Percentiles rank a stretch among this genome's conserved stretches.
These are phyloP conservation scores for Indri indri DNA, from an alignment of 2,113 vertebrate genomes.

Conservation along the genomic window DNA sequence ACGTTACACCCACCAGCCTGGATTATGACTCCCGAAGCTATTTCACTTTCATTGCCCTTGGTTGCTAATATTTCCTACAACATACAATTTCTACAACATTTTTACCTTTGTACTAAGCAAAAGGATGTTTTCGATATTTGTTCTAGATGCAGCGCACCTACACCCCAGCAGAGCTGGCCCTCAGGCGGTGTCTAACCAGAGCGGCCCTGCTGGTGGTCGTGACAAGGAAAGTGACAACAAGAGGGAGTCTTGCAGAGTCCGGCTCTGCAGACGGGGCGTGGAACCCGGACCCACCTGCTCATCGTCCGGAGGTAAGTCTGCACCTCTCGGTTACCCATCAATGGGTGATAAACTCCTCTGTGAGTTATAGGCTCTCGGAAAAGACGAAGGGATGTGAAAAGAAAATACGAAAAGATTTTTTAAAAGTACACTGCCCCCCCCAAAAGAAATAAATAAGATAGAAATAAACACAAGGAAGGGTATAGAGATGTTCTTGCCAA, in stretches of 20 bases:
- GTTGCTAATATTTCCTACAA: background rate
- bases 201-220: fast-evolving
- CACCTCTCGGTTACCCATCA: background rate
- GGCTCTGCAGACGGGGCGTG: background rate
- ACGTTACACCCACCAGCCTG: fast-evolving
- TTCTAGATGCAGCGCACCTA: fast-evolving
- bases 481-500: too few relatives aligned
- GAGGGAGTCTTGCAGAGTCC: background rate
- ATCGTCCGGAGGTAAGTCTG: background rate
- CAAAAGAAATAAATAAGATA: too few relatives aligned
- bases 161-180: fast-evolving
- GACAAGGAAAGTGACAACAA: too few relatives aligned
- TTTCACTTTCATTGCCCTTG: background rate
- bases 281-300: fast-evolving
- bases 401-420: background rate
- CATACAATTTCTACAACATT: too few relatives aligned
- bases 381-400: background rate
- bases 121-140: background rate
- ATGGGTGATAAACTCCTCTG: fast-evolving
- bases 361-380: background rate
- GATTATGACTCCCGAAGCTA: too few relatives aligned
- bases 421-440: background rate
- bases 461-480: background rate
- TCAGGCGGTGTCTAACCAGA: background rate
- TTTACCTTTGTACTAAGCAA: background rate